Conservation (phyloP, 2,888 invertebrate genomes). For the Drosophila pseudotalamancana region DNA sequence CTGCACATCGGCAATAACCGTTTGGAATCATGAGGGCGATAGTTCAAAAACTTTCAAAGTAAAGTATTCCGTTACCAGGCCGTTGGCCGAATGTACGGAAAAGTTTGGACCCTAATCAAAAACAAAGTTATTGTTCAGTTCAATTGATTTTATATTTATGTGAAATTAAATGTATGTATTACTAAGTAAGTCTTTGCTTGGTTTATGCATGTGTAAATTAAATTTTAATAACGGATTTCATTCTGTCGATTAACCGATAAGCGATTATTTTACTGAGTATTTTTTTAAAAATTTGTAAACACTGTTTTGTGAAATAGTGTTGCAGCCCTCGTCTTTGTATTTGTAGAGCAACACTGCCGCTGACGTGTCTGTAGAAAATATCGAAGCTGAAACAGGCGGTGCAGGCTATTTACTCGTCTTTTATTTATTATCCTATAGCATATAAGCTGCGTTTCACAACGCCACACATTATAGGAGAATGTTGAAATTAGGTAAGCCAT, state of each 20-base stretch:
- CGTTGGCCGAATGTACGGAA: conserved; percentile 72
- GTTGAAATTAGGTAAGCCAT: conserved; percentile 58
- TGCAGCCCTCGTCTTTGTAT: conserved; percentile 24
- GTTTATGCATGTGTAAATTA: not conserved
- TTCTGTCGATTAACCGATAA: not conserved
- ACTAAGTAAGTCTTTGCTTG: not conserved
- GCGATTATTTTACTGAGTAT: not conserved
- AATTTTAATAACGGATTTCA: not conserved
- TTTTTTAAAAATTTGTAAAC: conserved; percentile 1
- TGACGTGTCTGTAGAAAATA: conserved; percentile 82
- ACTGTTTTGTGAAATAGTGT: not conserved
- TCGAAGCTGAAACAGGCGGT: conserved; percentile 63
- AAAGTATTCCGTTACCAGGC: conserved; percentile 70
- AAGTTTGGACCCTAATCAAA: conserved; percentile 73
- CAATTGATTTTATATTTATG: conserved; percentile 1
- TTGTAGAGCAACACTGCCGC: conserved; percentile 54
- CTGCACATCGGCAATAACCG: conserved; percentile 78
- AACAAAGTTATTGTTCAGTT: not conserved
- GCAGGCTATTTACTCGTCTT: conserved; percentile 49
- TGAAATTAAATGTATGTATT: conserved; percentile 2
- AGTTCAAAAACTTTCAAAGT: conserved; percentile 73
- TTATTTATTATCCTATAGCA: conserved; percentile 59
- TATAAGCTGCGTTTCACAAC: conserved; percentile 57
- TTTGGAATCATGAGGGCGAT: conserved; percentile 81
- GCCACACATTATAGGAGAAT: conserved; percentile 54